Evolutionary conservation across 1,140 invertebrate genomes (phyloP).

Genomic region (Calliphora vicina): DNA sequence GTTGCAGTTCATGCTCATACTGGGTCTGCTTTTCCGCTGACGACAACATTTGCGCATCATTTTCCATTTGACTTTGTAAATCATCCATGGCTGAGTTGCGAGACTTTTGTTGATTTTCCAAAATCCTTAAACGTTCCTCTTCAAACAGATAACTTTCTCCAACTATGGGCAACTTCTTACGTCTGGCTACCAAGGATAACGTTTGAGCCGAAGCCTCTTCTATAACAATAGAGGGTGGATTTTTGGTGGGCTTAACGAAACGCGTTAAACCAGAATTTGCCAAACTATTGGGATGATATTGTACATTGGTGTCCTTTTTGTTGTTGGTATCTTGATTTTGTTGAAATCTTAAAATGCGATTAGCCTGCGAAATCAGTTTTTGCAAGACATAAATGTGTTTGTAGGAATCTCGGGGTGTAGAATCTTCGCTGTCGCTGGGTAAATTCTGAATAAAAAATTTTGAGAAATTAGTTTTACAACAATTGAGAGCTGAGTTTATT

Average conservation of each 20-base stretch:
- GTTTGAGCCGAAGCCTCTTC: conserved; percentile 23
- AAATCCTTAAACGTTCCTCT: conserved; percentile 57
- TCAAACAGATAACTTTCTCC: conserved; percentile 56
- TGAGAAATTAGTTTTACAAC: background rate
- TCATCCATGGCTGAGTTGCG: conserved; percentile 55
- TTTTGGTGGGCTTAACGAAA: conserved; percentile 52
- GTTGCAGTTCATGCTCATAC: conserved; percentile 59
- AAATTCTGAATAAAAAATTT: background rate
- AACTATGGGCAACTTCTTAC: conserved; percentile 50
- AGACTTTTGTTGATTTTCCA: conserved; percentile 57
- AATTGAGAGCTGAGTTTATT: background rate
- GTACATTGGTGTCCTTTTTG: background rate
- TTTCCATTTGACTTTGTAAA: conserved; percentile 51
- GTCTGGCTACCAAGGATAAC: conserved; percentile 39
- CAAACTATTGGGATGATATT: conserved; percentile 33
- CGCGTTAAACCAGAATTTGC: conserved; percentile 51
- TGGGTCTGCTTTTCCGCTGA: conserved; percentile 58
- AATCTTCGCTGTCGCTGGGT: background rate
- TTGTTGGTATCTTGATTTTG: conserved; percentile 36
- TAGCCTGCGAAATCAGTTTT: conserved; percentile 59
- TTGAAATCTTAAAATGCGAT: conserved; percentile 55
- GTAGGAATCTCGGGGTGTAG: background rate
- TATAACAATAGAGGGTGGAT: conserved; percentile 7
- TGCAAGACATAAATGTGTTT: conserved; percentile 56
- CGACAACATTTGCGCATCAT: conserved; percentile 52